Evolutionary conservation across 2,113 vertebrate species (phyloP).

Genomic region (Corythaixoides concolor): DNA sequence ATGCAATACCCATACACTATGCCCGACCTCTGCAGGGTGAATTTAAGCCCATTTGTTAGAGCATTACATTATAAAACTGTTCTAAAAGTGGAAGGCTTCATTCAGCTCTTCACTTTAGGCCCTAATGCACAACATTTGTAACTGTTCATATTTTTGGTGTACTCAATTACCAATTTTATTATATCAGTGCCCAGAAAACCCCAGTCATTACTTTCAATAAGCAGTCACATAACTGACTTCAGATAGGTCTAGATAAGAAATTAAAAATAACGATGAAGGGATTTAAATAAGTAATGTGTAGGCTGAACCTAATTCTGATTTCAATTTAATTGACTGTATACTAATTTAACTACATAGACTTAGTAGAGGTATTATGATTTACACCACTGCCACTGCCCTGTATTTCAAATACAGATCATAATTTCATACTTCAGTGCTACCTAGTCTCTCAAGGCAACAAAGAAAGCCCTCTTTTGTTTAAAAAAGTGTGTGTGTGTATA

Average conservation of each 20-base stretch:
- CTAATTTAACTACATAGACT: neutral
- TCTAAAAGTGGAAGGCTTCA: neutral
- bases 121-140: neutral
- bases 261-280: constrained; percentile 8
- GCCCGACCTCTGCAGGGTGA: neutral
- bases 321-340: constrained; percentile 2
- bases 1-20: neutral
- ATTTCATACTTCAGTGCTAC: neutral
- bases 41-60: neutral
- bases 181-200: neutral
- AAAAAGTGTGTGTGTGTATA: too few species aligned
- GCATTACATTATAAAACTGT: neutral
- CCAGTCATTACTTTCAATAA: neutral
- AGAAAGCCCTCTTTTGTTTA: neutral
- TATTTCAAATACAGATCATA: neutral
- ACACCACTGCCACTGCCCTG: neutral
- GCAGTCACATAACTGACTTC: neutral
- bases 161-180: neutral
- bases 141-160: constrained; percentile 4
- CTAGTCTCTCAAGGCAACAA: neutral
- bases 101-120: neutral
- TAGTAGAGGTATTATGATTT: neutral
- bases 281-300: constrained; percentile 11
- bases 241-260: neutral
- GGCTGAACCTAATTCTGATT: neutral